Evolutionary conservation across 2,797 vertebrate species (phyloP), one percentile per base, ranked within the genome.

Genomic region (Falco concolor): DNA sequence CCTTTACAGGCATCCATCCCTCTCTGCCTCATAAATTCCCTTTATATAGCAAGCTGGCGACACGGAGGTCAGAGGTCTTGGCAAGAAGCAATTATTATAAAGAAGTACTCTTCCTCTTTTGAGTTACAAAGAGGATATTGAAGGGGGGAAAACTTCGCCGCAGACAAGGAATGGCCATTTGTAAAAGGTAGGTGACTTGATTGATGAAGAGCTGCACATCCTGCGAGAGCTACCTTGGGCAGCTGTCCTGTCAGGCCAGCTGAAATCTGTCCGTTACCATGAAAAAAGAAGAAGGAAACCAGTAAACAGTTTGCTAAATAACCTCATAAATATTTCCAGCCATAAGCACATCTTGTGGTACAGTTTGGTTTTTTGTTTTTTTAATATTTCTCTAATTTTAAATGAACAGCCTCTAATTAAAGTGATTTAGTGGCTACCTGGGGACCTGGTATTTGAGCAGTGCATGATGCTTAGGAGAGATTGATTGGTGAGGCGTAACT

Each of bases 361-460:
- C 94, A 95, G 87, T 97, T 96, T 96, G 74, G 14, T 22, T 5
- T 45, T 30, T 61, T 67, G 25, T 20, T 30, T 89, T 96, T 95
- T 96, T 92, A 95, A 96, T 97, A 96, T 96, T 92, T 78, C 93
- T 96, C 90, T 96, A 93, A 94, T 97, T 98, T 95, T 97, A 96
- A 96, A 97, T 94, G 97, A 98, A 91, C 93, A 96, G 93, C 87
- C 95, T 96, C 95, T 97, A 97, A 98, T 98, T 97, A 97, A 92
- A 96, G 96, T 98, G 97, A 97, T 98, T 97, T 97, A 97, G 94
- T 81, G 84, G 84, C 94, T 96, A 97, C 97, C 97, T 98, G 95
- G 98, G 97, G 97, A 97, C 95, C 23, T 91, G 97, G 91, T 96
- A 97, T 97, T 97, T 97, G 96, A 97, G 79, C 92, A 78, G 64